Evolutionary conservation across 2,888 invertebrate genomes (phyloP), one percentile per base, ranked within the genome.

Genomic region (Orthosia cruda): DNA sequence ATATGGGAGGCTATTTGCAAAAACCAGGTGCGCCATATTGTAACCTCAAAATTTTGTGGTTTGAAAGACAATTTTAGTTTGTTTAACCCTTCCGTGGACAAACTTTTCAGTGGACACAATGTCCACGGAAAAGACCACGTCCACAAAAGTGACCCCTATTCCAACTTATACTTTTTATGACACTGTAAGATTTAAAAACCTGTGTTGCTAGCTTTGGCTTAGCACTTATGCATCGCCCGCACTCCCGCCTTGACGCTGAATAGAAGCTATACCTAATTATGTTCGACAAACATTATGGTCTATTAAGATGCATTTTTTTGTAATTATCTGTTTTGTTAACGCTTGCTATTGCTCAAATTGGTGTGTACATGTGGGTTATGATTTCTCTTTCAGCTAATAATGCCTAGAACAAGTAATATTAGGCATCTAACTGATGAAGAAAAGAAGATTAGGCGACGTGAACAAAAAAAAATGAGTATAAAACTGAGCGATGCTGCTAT

Each of bases 321-420:
- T 7, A 12, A 58, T 49, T 0, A 4, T 3, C 0, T 68, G 1
- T 40, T 1, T 49, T 1, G 9, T 55, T 55, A 55, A 55, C 0
- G 58, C 61, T 69, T 4, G 12, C 11, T 69, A 0, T 32, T 62
- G 62, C 62, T 69, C 0, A 0, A 23, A 40, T 9, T 52, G 69
- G 52, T 69, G 49, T 69, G 62, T 61, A 69, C 50, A 61, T 69
- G 40, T 58, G 57, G 61, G 20, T 68, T 59, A 68, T 61, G 47
- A 0, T 69, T 32, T 52, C 15, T 69, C 3, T 69, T 69, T 69
- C 62, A 62, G 69, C 49, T 40, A 50, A 59, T 50, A 68, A 59
- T 68, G 68, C 68, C 50, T 0, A 69, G 50, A 69, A 61, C 50
- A 50, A 61, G 50, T 7, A 58, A 32, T 0, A 0, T 40, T 50